Base-by-base conservation (phyloP, 2,888 invertebrate genomes). In the Drosophila rubida region DNA sequence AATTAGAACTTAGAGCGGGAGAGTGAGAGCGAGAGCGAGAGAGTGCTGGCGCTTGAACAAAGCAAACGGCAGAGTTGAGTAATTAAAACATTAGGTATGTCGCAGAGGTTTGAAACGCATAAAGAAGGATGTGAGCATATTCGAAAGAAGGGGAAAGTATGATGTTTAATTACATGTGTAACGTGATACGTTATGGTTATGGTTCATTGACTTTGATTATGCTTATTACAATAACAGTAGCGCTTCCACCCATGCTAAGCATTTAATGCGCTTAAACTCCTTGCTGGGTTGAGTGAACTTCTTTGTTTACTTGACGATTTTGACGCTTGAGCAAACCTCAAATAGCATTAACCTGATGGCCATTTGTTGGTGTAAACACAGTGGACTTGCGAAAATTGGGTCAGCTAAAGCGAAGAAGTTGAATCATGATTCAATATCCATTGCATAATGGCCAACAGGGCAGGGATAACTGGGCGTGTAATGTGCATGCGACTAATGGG, bases 321-420 rank as follows among this genome's bases (percentile, higher is more conserved):
- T 71, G 80, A 62, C 19, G 76, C 67, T 59, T 63, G 78, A 59
- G 25, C 61, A 67, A 78, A 70, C 72, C 65, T 57, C 78, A 83
- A 86, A 83, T 73, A 70, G 66, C 78, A 84, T 82, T 82, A 70
- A 66, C 62, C 69, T 80, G 84, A 78, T 72, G 68, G 66, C 75
- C 63, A 69, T 87, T 87, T 75, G 63, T 63, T 48, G 64, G 35
- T 73, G 81, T 62, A 87, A 87, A 84, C 69, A 80, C 61, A 59
- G 75, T 49, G 58, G 60, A 54, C 62, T 67, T 75, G 39, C 41
- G 1, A n/a, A 58, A 83, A 84, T 78, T 80, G 61, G 84, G 87
- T 87, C 78, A 87, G 64, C 64, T 58, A 48, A 70, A 32, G 49
- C 57, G 41, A 41, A 27, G 50, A 57, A 13, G 23, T 19, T 19